Evolutionary conservation across 2,113 vertebrate genomes (phyloP), one percentile per base, ranked within the genome.

Genomic region (Myrmecophaga tridactyla): DNA sequence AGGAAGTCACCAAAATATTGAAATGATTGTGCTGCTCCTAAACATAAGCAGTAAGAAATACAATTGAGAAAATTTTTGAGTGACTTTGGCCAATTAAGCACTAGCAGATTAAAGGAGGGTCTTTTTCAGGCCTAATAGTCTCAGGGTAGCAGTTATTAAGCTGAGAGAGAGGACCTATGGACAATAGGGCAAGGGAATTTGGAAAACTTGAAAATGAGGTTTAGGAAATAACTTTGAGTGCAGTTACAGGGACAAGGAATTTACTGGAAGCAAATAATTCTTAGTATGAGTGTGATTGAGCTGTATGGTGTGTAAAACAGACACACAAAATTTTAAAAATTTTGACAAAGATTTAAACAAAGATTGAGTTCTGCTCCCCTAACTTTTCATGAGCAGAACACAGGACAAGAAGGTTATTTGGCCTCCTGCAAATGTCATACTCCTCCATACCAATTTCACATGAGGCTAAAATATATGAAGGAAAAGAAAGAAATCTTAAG

Each of bases 51-150:
- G 70, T 13, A 23, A 48, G 48, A 41, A 39, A 4, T 3, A 7
- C 17, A 6, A 2, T 1, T 2, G 69, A 69, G 84, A 69, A 63
- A 25, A 27, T 23, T 14, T 81, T 8, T 13, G 34, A 23, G 27
- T 5, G 46, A 25, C 18, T 6, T 5, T 1, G 0, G 3, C 3
- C 3, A 17, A 21, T 29, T 23, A 46, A 53, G 48, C 2, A 13
- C 5, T 17, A 18, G 41, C 14, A 9, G 67, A 34, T 27, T 7
- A 86, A 51, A 75, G 3, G 11, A 15, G 0, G 46, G 39, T 7
- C 39, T 39, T 46, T 36, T 56, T n/a, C 3, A 12, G 1, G 20
- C 34, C 36, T 36, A 43, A 46, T 7, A 1, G 4, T 20, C 1
- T n/a, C 76, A 23, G n/a, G 70, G 83, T 1, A 29, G 2, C 17